Percentiles rank a stretch among this genome's conserved stretches.
Evolutionary conservation across 2,888 invertebrate genomes (phyloP).

Genomic region (Ormyrus rosae): DNA sequence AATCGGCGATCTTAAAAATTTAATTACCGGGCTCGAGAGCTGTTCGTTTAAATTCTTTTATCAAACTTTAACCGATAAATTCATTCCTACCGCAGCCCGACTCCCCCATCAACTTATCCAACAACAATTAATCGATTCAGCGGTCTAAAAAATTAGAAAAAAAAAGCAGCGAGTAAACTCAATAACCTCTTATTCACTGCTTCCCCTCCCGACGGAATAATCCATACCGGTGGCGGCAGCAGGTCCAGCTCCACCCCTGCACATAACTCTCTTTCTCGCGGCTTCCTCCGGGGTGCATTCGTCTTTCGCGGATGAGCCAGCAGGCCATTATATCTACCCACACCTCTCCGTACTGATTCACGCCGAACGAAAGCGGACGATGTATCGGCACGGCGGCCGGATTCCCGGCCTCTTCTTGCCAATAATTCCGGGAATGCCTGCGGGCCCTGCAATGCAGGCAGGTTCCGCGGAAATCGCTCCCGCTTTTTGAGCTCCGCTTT

Average conservation of each 20-base stretch:
- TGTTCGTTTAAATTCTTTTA: no score
- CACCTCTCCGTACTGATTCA: constrained; percentile 24
- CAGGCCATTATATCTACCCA: constrained; percentile 3
- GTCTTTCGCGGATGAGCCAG: constrained; percentile 18
- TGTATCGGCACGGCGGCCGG: constrained; percentile 7
- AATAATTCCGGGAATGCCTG: constrained; percentile 31
- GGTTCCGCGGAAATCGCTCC: constrained; percentile 11
- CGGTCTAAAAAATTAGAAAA: no score
- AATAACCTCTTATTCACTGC: no score
- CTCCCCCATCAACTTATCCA: no score
- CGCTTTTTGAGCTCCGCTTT: not conserved
- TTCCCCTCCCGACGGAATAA: no score
- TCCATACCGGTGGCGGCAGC: not conserved
- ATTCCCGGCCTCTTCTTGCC: constrained; percentile 32
- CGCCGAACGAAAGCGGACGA: constrained; percentile 25
- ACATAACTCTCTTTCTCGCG: not conserved
- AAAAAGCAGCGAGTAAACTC: no score
- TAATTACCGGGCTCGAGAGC: no score
- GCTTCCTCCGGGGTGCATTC: constrained; percentile 25
- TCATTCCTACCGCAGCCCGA: no score
- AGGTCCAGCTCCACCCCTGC: not conserved
- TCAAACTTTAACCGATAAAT: no score
- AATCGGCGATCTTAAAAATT: no score
- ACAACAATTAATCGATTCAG: no score
- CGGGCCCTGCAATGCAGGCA: not conserved